These are phyloP conservation scores for Druceiella hillmani DNA, from an alignment of 2,888 invertebrate genomes.

Conservation along the genomic window DNA sequence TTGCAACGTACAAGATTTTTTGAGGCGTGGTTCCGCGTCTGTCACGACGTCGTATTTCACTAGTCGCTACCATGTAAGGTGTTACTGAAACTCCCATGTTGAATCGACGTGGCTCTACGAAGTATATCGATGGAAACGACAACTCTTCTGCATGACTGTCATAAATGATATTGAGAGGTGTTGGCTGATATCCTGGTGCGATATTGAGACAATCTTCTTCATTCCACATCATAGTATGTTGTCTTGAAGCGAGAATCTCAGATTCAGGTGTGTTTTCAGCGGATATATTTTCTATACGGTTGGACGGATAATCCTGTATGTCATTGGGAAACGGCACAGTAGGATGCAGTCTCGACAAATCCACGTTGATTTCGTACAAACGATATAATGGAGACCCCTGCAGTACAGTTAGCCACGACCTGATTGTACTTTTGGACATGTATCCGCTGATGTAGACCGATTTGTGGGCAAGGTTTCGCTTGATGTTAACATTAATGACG, in stretches of 20 bases:
- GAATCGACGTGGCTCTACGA: constrained; percentile 29
- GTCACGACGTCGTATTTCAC: constrained; percentile 32
- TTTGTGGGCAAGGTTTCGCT: constrained; percentile 30
- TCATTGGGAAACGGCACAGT: constrained; percentile 22
- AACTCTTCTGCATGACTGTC: constrained; percentile 35
- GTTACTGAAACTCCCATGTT: constrained; percentile 27
- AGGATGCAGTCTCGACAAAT: constrained; percentile 26
- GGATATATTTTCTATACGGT: constrained; percentile 27
- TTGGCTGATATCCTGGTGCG: constrained; percentile 28
- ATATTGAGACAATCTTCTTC: constrained; percentile 28
- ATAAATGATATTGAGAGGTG: constrained; percentile 29
- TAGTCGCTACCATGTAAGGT: constrained; percentile 31
- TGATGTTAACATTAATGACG: constrained; percentile 30
- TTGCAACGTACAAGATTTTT: constrained; percentile 33
- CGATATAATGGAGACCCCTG: constrained; percentile 26
- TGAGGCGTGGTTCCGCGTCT: constrained; percentile 31
- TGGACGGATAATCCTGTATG: constrained; percentile 18
- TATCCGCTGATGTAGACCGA: constrained; percentile 27
- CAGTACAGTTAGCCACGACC: constrained; percentile 27
- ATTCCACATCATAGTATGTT: constrained; percentile 31
- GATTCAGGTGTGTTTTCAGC: constrained; percentile 22
- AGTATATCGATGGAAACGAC: constrained; percentile 35
- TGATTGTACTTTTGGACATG: constrained; percentile 27
- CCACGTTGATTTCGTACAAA: constrained; percentile 28
- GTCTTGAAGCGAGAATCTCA: constrained; percentile 26